Evolutionary conservation across 2,888 invertebrate species (phyloP), one percentile per base, ranked within the genome.

Genomic region (Polyommatus icarus): DNA sequence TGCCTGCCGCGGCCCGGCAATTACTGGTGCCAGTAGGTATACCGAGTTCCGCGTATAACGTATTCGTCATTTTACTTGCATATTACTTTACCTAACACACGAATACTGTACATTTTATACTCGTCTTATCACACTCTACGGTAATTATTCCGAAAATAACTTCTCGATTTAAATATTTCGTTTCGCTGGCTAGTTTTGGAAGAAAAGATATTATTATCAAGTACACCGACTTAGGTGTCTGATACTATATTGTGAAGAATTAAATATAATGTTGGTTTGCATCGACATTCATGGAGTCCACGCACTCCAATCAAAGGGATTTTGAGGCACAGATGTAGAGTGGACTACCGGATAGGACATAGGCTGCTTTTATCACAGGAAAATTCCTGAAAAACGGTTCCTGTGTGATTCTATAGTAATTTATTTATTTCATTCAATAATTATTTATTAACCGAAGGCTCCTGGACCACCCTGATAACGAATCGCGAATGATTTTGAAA

Each of bases 1-100:
- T 80, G 78, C 80, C 81, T 76, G 57, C 78, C 78, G 67, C 80
- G 72, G 73, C 15, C 59, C 24, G 76, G 75, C 77, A 78, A 80
- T 80, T 80, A 80, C 76, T 61, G 73, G n/a, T n/a, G 40, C 73
- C 73, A 29, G 67, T 67, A 67, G 67, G 67, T 67, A 46, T 73
- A 50, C 40, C 3, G 24, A 50, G 46, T 73, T 46, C 73, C 73
- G 73, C 40, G 73, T 24, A 24, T 24, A 24, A 24, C 24, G 24
- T 73, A 24, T 73, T 73, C 40, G 40, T 40, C 46, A 73, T 46
- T 73, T 73, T 73, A 46, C 73, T 24, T 24, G 46, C 18, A 50
- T 40, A 20, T 46, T 46, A 50, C 50, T 46, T 73, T 46, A 67
- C 67, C 67, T 67, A 67, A 67, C 4, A 61, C 61, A 61, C 20